These are phyloP conservation scores for Synanthedon myopaeformis DNA, from an alignment of 2,888 invertebrate species.

Conservation along the genomic window DNA sequence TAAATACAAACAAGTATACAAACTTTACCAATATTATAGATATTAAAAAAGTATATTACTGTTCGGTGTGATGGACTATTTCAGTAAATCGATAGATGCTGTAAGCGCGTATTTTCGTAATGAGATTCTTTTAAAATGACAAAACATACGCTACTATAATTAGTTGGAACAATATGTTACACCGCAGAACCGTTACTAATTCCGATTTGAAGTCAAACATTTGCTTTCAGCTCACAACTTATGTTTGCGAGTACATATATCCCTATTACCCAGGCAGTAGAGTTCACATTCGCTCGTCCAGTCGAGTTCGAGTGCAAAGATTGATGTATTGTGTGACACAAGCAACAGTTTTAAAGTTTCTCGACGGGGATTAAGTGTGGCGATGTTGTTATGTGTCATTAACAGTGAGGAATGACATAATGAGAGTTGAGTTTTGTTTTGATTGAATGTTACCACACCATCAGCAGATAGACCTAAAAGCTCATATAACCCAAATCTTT, in stretches of 20 bases:
- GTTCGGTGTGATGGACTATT: too few relatives aligned
- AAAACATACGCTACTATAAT: conserved; percentile 7
- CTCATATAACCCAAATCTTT: not conserved
- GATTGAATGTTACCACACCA: conserved; percentile 20
- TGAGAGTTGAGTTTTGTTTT: conserved; percentile 33
- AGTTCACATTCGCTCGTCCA: not conserved
- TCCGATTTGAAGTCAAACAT: conserved; percentile 46
- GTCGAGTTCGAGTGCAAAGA: conserved; percentile 6
- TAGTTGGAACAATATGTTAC: conserved; percentile 36
- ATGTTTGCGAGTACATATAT: not conserved
- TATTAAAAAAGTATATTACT: too few relatives aligned
- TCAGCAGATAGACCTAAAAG: not conserved
- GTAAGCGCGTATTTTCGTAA: too few relatives aligned
- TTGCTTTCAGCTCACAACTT: conserved; percentile 22
- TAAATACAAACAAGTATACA: too few relatives aligned
- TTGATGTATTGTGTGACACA: conserved; percentile 35
- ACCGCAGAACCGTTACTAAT: conserved; percentile 38
- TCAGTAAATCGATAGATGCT: too few relatives aligned
- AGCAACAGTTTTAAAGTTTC: conserved; percentile 40
- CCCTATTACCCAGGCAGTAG: not conserved
- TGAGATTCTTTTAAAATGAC: not conserved
- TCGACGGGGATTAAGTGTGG: conserved; percentile 49
- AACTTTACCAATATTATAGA: too few relatives aligned
- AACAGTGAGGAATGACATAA: conserved; percentile 55
- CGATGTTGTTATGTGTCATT: conserved; percentile 29